Conservation (phyloP, 2,888 invertebrate genomes). For the Eumerus sabulonum region DNA sequence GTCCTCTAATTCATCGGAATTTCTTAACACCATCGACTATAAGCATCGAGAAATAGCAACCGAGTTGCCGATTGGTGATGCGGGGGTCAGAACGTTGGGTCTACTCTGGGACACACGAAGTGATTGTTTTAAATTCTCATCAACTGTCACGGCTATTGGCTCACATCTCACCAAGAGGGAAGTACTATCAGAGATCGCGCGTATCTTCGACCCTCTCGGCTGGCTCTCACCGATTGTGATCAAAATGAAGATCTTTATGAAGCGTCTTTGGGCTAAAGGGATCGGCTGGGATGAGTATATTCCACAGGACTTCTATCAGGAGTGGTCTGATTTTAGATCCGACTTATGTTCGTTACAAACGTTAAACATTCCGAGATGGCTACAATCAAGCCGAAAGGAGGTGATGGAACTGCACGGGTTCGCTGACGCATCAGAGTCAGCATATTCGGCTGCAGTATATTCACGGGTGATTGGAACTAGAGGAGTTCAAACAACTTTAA, state of each 20-base stretch:
- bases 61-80: slow-evolving; percentile 22
- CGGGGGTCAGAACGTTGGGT: slow-evolving; percentile 29
- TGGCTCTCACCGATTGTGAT: slow-evolving; percentile 16
- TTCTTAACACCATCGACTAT: slow-evolving; percentile 12
- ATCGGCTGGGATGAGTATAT: slow-evolving; percentile 32
- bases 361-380: too few species aligned
- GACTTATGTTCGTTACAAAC: slow-evolving; percentile 10
- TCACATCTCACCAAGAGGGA: slow-evolving; percentile 22
- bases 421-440: too few species aligned
- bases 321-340: slow-evolving; percentile 16
- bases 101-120: too few species aligned
- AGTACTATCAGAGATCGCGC: slow-evolving; percentile 25
- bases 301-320: slow-evolving; percentile 1
- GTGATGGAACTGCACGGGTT: too few species aligned
- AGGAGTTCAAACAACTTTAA: slow-evolving; percentile 11
- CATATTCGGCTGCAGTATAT: slow-evolving; percentile 40
- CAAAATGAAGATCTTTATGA: slow-evolving; percentile 32
- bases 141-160: not conserved
- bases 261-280: slow-evolving; percentile 12
- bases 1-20: slow-evolving; percentile 39
- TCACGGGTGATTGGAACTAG: slow-evolving; percentile 4
- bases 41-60: slow-evolving; percentile 17
- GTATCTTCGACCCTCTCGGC: slow-evolving; percentile 31
- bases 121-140: too few species aligned
- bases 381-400: too few species aligned